phyloP scores from a whole-genome alignment of 2,113 vertebrate species.

The Takifugu flavidus region DNA sequence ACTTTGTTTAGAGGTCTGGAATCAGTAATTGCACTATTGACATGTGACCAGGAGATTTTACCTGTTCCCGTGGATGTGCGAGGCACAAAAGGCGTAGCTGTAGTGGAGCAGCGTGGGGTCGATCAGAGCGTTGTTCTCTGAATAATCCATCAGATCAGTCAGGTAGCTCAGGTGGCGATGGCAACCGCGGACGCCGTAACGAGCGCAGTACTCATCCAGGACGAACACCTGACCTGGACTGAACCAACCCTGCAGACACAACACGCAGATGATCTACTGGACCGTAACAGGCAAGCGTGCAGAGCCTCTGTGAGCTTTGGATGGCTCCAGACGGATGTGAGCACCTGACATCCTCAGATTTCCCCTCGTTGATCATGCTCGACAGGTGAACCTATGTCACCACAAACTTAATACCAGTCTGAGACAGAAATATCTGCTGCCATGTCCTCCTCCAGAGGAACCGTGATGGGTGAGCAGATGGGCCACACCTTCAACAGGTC shows the following conservation, averaged over 20 bases:
- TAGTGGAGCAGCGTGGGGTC: slow-evolving; percentile 98
- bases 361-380: too few relatives aligned
- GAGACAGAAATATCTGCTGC: too few relatives aligned
- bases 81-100: slow-evolving; percentile 98
- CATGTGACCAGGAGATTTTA: slow-evolving; percentile 47
- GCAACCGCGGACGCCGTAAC: slow-evolving; percentile 92
- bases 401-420: too few relatives aligned
- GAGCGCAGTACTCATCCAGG: slow-evolving; percentile 94
- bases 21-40: too few relatives aligned
- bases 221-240: slow-evolving; percentile 97
- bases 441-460: too few relatives aligned
- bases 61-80: slow-evolving; percentile 98
- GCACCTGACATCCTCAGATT: too few relatives aligned
- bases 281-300: not conserved
- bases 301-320: not conserved
- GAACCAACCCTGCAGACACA: slow-evolving; percentile 89
- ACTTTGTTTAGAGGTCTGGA: too few relatives aligned
- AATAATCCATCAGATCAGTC: slow-evolving; percentile 88
- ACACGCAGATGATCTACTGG: not conserved
- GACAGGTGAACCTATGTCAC: too few relatives aligned
- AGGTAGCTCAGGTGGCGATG: slow-evolving; percentile 95
- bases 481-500: too few relatives aligned
- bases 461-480: too few relatives aligned
- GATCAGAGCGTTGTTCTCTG: slow-evolving; percentile 85
- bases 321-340: too few relatives aligned